Percentiles rank a stretch among this genome's conserved stretches.
Conservation (phyloP, 1,140 invertebrate genomes). For the Apis laboriosa region DNA sequence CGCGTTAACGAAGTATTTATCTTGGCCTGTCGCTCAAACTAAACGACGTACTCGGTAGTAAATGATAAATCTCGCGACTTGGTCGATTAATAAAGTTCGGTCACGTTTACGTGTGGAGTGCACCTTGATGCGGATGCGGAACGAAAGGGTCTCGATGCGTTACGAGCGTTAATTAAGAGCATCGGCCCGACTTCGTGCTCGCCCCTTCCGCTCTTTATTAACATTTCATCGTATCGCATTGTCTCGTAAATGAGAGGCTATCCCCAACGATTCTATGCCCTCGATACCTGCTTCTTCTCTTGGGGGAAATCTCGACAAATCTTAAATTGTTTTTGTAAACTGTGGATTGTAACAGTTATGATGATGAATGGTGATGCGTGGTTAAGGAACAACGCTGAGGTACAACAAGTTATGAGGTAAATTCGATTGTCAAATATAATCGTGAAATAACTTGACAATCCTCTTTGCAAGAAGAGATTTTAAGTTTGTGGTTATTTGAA, state of each 20-base stretch:
- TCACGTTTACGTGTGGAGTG: neutral
- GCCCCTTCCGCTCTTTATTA: slow-evolving; percentile 36
- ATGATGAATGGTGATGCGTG: no score
- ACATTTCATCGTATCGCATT: slow-evolving; percentile 29
- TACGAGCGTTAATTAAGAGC: slow-evolving; percentile 33
- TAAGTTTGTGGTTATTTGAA: no score
- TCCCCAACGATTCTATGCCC: neutral
- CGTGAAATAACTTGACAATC: no score
- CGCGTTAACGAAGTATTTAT: neutral
- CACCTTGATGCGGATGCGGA: neutral
- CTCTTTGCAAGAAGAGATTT: no score
- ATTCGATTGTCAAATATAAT: no score
- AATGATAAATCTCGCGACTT: slow-evolving; percentile 7
- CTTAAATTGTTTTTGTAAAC: no score
- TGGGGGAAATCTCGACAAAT: neutral
- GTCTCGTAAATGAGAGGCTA: slow-evolving; percentile 10
- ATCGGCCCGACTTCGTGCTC: slow-evolving; percentile 1
- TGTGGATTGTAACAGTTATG: no score
- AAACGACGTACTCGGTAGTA: neutral
- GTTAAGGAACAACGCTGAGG: no score
- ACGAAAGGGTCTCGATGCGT: slow-evolving; percentile 11
- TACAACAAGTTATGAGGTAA: no score
- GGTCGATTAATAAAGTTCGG: slow-evolving; percentile 9
- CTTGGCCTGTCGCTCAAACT: neutral
- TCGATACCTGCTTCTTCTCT: neutral